Conservation (phyloP, 2,113 vertebrate species). For the Lagopus muta region DNA sequence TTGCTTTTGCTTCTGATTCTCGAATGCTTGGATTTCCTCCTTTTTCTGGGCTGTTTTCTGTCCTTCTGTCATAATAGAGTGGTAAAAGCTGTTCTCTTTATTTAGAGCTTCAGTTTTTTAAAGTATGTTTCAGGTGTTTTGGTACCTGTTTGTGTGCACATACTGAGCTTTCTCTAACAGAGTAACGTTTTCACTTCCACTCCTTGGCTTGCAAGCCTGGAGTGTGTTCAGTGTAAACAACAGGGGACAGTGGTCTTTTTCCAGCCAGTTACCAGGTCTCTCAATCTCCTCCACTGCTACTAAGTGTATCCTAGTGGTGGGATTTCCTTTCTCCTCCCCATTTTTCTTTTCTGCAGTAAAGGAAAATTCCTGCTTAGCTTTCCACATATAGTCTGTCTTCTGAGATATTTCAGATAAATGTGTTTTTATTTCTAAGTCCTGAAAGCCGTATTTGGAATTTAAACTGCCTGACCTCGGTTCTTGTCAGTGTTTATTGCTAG, state of each 20-base stretch:
- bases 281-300: neutral
- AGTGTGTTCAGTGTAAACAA: neutral
- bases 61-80: neutral
- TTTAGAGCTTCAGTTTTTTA: neutral
- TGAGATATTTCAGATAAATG: neutral
- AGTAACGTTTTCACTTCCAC: neutral
- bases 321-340: neutral
- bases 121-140: neutral
- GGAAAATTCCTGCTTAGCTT: neutral
- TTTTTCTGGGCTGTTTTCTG: neutral
- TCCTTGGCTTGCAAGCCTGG: neutral
- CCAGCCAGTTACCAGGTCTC: neutral
- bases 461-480: neutral
- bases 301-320: neutral
- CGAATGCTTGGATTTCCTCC: neutral
- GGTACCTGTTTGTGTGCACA: neutral
- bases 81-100: neutral
- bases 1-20: neutral
- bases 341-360: neutral
- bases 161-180: neutral
- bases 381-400: neutral
- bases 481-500: neutral
- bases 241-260: neutral
- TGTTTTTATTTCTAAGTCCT: neutral
- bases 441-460: neutral